These are phyloP conservation scores for Rhagonycha lutea DNA, from an alignment of 2,888 invertebrate species.

Conservation along the genomic window DNA sequence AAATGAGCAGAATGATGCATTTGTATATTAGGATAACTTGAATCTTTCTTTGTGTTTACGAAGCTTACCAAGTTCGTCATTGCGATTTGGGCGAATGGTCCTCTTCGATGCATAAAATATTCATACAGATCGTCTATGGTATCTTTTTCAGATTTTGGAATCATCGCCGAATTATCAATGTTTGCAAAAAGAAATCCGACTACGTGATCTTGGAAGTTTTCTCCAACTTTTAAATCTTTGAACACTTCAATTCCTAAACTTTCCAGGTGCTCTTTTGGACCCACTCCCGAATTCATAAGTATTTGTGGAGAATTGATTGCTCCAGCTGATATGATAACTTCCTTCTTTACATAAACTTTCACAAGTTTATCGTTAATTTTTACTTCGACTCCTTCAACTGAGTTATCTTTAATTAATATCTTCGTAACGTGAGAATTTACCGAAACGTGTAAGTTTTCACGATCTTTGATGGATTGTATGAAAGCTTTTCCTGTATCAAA, in stretches of 20 bases:
- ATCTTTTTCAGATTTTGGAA: not conserved
- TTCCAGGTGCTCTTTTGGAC: slow-evolving; percentile 50
- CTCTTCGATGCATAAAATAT: slow-evolving; percentile 57
- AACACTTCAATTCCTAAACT: slow-evolving; percentile 47
- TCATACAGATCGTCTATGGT: slow-evolving; percentile 44
- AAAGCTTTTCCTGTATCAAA: no score
- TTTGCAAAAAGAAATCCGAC: slow-evolving; percentile 1
- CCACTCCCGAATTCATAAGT: slow-evolving; percentile 60
- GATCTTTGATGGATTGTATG: no score
- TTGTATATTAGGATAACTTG: slow-evolving; percentile 64
- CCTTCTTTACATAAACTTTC: slow-evolving; percentile 52
- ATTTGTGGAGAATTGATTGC: slow-evolving; percentile 67
- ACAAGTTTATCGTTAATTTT: slow-evolving; percentile 33
- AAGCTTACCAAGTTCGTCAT: slow-evolving; percentile 57
- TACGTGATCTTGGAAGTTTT: not conserved
- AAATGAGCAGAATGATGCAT: slow-evolving; percentile 56
- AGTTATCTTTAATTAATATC: slow-evolving; percentile 40
- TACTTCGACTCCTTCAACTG: slow-evolving; percentile 54
- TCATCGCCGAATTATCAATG: not conserved
- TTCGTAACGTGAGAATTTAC: no score
- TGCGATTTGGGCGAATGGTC: slow-evolving; percentile 54
- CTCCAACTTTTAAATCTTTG: slow-evolving; percentile 50
- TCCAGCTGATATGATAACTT: slow-evolving; percentile 62
- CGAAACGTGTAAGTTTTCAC: no score
- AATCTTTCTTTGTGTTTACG: slow-evolving; percentile 51